A percentile compares a stretch with the other conserved stretches of the same genome.
Evolutionary conservation across 2,888 invertebrate species (phyloP).

Genomic region (Lordiphosa andalusiaca): DNA sequence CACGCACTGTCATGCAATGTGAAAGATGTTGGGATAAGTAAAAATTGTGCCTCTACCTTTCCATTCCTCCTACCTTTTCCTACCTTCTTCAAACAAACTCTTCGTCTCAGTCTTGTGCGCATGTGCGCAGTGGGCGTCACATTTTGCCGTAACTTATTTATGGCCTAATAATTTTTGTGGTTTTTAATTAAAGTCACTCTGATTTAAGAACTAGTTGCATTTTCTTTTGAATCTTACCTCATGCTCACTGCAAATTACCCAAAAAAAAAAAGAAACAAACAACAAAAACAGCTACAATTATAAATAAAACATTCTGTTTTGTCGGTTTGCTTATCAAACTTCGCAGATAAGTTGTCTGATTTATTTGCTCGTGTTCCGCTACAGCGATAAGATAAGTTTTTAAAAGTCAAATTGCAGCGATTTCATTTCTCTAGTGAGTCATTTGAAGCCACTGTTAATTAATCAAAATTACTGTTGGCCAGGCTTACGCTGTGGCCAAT

Average conservation of each 20-base stretch:
- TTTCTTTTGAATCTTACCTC: conserved; percentile 32
- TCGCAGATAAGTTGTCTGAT: conserved; percentile 49
- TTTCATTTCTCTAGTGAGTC: conserved; percentile 41
- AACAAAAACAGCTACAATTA: too few relatives aligned
- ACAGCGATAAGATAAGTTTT: conserved; percentile 49
- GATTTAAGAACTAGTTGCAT: conserved; percentile 36
- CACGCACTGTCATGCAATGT: conserved; percentile 21
- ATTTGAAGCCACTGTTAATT: conserved; percentile 36
- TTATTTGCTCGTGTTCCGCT: conserved; percentile 52
- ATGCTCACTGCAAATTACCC: conserved; percentile 30
- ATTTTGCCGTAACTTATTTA: conserved; percentile 64
- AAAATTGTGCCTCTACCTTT: conserved; percentile 14
- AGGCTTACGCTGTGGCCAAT: conserved; percentile 15
- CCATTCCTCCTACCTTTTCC: neutral
- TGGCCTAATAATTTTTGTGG: conserved; percentile 64
- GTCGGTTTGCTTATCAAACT: conserved; percentile 32
- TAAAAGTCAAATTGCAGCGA: conserved; percentile 27
- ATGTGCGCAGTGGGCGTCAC: conserved; percentile 67
- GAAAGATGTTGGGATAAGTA: conserved; percentile 33
- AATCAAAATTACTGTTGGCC: conserved; percentile 46
- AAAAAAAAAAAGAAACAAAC: conserved; percentile 13
- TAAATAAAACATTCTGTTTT: conserved; percentile 11
- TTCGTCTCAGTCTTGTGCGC: conserved; percentile 51
- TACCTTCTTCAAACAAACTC: conserved; percentile 2
- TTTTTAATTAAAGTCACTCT: conserved; percentile 44